Conservation (phyloP, 2,888 invertebrate species). For the Leptarthrus brevirostris region DNA sequence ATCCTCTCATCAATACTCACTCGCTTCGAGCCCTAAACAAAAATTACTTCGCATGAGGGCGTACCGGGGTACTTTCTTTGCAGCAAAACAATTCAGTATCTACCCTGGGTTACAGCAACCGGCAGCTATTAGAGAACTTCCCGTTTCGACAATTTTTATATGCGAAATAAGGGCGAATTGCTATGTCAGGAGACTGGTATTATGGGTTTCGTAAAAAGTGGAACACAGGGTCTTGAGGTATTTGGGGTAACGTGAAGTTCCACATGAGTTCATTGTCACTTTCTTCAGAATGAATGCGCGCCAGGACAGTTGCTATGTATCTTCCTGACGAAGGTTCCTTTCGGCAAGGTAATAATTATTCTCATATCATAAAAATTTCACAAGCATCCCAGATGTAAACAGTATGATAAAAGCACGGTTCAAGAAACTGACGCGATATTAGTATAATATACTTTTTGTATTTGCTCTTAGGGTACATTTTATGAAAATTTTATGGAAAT, state of each 20-base stretch:
- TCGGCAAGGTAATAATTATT: not conserved
- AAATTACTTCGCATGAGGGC: not conserved
- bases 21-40: not conserved
- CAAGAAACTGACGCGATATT: not conserved
- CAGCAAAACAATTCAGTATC: not conserved
- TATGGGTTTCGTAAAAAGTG: not conserved
- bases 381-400: not conserved
- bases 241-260: slow-evolving; percentile 10
- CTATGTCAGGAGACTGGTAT: not conserved
- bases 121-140: not conserved
- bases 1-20: not conserved
- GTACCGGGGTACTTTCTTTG: not conserved
- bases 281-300: not conserved
- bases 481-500: not conserved
- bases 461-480: not conserved
- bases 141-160: not conserved
- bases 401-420: not conserved
- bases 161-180: slow-evolving; percentile 5
- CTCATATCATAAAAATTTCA: not conserved
- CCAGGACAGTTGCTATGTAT: not conserved
- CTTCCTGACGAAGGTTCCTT: not conserved
- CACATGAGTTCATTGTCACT: slow-evolving; percentile 4
- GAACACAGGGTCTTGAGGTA: slow-evolving; percentile 5
- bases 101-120: not conserved
- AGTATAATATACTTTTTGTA: not conserved